phyloP scores from a whole-genome alignment of 2,797 vertebrate species.

The Oreochromis mossambicus region DNA sequence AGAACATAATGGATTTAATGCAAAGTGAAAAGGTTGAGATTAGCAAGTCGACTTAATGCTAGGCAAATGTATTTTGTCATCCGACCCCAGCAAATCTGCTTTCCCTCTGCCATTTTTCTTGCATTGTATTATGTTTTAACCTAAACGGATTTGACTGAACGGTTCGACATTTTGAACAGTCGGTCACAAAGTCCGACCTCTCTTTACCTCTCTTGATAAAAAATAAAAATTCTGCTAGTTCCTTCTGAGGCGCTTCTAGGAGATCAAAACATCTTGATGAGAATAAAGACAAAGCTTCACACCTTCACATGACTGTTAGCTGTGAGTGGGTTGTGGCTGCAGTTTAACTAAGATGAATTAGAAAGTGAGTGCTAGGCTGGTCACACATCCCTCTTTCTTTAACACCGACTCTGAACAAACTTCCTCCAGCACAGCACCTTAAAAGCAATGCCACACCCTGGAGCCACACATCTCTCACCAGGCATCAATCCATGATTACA shows the following conservation, averaged over 20 bases:
- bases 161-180: background rate
- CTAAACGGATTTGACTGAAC: background rate
- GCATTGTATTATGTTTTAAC: background rate
- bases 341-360: background rate
- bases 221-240: background rate
- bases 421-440: slow-evolving; percentile 11
- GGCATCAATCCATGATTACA: slow-evolving; percentile 12
- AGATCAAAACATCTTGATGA: background rate
- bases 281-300: background rate
- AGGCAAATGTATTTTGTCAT: background rate
- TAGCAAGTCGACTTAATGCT: background rate
- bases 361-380: background rate
- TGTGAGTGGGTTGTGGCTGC: background rate
- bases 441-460: slow-evolving; percentile 35
- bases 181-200: background rate
- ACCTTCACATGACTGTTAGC: background rate
- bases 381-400: slow-evolving; percentile 21
- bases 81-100: rapidly evolving
- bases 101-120: background rate
- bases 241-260: background rate
- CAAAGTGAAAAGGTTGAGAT: background rate
- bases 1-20: background rate
- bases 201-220: background rate
- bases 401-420: slow-evolving; percentile 10
- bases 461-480: slow-evolving; percentile 29